These are phyloP conservation scores for Cantharis lateralis DNA, from an alignment of 2,888 invertebrate genomes.

Conservation along the genomic window DNA sequence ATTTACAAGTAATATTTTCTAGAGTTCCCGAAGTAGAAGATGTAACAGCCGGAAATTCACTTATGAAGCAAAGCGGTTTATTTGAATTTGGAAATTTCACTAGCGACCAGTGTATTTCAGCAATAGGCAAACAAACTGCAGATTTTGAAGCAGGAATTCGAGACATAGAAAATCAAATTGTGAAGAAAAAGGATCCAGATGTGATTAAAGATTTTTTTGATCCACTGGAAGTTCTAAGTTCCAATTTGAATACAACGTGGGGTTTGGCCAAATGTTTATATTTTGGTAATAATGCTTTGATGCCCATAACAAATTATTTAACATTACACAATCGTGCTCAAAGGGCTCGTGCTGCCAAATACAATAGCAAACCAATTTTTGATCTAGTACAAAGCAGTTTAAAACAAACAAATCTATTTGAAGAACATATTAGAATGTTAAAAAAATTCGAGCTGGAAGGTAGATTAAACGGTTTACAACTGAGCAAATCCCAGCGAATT, in stretches of 20 bases:
- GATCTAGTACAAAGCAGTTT: slow-evolving; percentile 64
- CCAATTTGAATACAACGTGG: slow-evolving; percentile 82
- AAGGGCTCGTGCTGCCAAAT: slow-evolving; percentile 75
- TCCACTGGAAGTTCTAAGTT: slow-evolving; percentile 74
- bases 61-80: slow-evolving; percentile 73
- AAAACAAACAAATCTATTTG: slow-evolving; percentile 44
- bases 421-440: slow-evolving; percentile 72
- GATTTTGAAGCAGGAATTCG: slow-evolving; percentile 79
- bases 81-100: slow-evolving; percentile 82
- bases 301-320: slow-evolving; percentile 79
- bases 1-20: slow-evolving; percentile 36
- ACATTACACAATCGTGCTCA: slow-evolving; percentile 80
- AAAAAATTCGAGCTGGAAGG: slow-evolving; percentile 83
- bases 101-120: slow-evolving; percentile 82
- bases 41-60: slow-evolving; percentile 72
- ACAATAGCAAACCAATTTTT: slow-evolving; percentile 71
- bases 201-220: slow-evolving; percentile 72
- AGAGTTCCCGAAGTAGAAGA: slow-evolving; percentile 86
- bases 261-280: slow-evolving; percentile 85
- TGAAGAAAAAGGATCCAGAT: slow-evolving; percentile 59
- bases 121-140: slow-evolving; percentile 80
- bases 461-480: slow-evolving; percentile 78
- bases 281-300: slow-evolving; percentile 75
- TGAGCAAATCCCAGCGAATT: slow-evolving; percentile 60
- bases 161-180: slow-evolving; percentile 66